phyloP scores from a whole-genome alignment of 2,888 invertebrate genomes.

The Spilosoma lubricipeda region DNA sequence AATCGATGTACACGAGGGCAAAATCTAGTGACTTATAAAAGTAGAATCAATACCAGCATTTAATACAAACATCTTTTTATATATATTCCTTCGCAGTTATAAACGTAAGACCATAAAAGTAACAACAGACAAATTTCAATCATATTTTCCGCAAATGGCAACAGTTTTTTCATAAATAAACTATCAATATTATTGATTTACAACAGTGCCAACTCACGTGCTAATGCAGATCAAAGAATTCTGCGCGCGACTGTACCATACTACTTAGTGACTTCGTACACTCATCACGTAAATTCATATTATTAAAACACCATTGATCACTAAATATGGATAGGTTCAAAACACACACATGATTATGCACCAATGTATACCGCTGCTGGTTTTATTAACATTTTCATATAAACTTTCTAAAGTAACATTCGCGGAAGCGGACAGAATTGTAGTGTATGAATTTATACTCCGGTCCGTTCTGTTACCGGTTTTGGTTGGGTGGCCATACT shows the following conservation, averaged over 20 bases:
- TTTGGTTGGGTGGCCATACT: constrained; percentile 9
- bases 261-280: constrained; percentile 19
- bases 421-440: constrained; percentile 55
- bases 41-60: no score
- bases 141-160: constrained; percentile 15
- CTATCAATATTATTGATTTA: constrained; percentile 35
- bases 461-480: constrained; percentile 19
- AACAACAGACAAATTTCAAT: constrained; percentile 19
- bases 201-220: constrained; percentile 39
- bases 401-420: constrained; percentile 60
- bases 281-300: constrained; percentile 25
- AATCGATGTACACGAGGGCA: no score
- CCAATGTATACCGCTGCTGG: constrained; percentile 52
- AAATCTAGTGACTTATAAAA: no score
- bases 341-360: constrained; percentile 32
- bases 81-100: not conserved
- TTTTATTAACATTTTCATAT: constrained; percentile 45
- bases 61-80: no score
- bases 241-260: constrained; percentile 41
- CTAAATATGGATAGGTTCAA: constrained; percentile 28
- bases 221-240: constrained; percentile 50
- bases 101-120: constrained; percentile 5
- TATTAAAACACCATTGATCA: constrained; percentile 48
- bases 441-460: constrained; percentile 37
- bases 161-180: constrained; percentile 42